Conservation (phyloP, 1,140 invertebrate species). For the Carposina sasakii region DNA sequence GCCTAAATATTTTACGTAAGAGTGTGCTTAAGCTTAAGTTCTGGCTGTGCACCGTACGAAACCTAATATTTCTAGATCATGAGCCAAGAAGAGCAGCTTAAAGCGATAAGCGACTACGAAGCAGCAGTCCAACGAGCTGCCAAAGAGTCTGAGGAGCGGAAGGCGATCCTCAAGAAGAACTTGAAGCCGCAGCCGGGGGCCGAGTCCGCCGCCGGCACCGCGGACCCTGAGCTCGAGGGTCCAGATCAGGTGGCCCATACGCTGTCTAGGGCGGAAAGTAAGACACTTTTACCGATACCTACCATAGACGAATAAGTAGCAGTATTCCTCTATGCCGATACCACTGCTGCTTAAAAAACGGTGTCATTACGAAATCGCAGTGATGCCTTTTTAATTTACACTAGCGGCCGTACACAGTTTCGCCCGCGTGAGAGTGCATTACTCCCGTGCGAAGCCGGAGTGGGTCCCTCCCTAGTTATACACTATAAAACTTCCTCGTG, state of each 20-base stretch:
- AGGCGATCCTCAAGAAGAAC: slow-evolving; percentile 39
- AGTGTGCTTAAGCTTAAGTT: too few relatives aligned
- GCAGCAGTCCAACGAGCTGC: slow-evolving; percentile 44
- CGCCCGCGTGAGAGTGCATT: too few relatives aligned
- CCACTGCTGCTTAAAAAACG: too few relatives aligned
- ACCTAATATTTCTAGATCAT: slow-evolving; percentile 32
- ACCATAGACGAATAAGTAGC: too few relatives aligned
- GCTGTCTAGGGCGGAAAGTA: slow-evolving; percentile 50
- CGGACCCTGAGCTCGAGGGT: slow-evolving; percentile 51
- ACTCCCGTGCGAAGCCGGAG: too few relatives aligned
- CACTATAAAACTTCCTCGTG: too few relatives aligned
- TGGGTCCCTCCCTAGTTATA: too few relatives aligned
- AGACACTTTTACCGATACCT: slow-evolving; percentile 16
- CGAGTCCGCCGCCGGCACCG: slow-evolving; percentile 35
- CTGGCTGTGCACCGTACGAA: too few relatives aligned
- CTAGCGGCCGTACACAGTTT: too few relatives aligned
- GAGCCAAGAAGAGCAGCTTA: slow-evolving; percentile 45
- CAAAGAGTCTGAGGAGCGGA: slow-evolving; percentile 48
- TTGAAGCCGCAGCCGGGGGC: slow-evolving; percentile 50
- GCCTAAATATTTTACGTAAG: too few relatives aligned
- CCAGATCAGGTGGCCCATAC: slow-evolving; percentile 57
- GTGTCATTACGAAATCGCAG: too few relatives aligned
- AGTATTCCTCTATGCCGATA: too few relatives aligned
- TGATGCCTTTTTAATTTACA: neutral
- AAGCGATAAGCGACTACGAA: slow-evolving; percentile 51